Evolutionary conservation across 2,888 invertebrate species (phyloP).

Genomic region (Melanargia galathea): DNA sequence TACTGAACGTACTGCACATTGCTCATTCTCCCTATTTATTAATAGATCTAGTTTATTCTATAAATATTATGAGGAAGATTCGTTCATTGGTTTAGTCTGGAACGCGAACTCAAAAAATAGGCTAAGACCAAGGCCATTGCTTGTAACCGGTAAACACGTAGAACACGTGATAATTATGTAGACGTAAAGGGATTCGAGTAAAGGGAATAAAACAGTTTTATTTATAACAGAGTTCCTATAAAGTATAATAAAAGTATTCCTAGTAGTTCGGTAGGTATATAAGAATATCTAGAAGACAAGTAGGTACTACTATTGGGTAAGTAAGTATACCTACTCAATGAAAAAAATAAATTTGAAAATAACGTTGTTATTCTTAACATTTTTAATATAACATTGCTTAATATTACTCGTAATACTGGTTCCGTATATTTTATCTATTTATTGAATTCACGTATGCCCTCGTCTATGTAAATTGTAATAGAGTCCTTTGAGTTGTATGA

Average conservation of each 20-base stretch:
- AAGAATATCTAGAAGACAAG: too few relatives aligned
- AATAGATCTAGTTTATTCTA: conserved; percentile 22
- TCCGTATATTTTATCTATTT: background rate
- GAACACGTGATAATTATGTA: too few relatives aligned
- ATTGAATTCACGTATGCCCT: background rate
- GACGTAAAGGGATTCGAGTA: too few relatives aligned
- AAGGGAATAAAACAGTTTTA: too few relatives aligned
- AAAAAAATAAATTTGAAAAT: background rate
- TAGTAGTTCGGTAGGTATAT: too few relatives aligned
- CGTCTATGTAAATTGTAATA: conserved; percentile 77
- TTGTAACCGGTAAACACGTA: background rate
- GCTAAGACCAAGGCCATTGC: conserved; percentile 1
- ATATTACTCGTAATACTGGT: background rate
- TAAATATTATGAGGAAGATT: background rate
- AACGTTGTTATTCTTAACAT: background rate
- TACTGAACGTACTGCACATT: too few relatives aligned
- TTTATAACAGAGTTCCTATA: too few relatives aligned
- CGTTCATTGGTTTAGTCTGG: background rate
- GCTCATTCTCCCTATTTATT: background rate
- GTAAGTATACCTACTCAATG: background rate
- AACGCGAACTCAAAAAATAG: background rate
- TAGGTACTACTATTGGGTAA: background rate
- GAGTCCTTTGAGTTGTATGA: conserved; percentile 84
- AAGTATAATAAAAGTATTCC: too few relatives aligned
- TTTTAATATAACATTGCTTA: background rate